Conservation (phyloP, 2,797 vertebrate genomes). For the Potorous gilbertii region DNA sequence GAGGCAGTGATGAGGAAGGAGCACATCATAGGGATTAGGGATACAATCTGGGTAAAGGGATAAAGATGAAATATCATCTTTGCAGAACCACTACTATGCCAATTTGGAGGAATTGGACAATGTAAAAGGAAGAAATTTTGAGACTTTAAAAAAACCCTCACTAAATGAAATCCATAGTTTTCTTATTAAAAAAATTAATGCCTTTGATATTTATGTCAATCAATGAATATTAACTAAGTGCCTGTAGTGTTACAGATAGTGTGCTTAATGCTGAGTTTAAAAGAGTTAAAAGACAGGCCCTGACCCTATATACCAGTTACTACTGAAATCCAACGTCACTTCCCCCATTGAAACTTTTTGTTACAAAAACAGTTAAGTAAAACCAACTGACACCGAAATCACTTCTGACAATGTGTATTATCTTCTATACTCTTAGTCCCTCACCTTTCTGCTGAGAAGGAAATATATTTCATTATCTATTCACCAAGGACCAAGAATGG, state of each 20-base stretch:
- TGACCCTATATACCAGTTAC: no score
- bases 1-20: background rate
- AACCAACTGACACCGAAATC: background rate
- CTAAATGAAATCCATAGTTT: background rate
- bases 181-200: background rate
- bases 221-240: no score
- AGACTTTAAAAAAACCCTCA: background rate
- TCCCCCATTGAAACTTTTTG: background rate
- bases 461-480: background rate
- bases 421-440: background rate
- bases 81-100: background rate
- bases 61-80: background rate
- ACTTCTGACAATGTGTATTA: background rate
- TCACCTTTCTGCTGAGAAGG: background rate
- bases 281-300: no score
- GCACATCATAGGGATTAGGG: background rate
- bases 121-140: background rate
- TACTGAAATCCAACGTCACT: background rate
- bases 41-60: background rate
- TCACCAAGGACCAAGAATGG: background rate
- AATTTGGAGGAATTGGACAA: background rate
- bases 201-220: no score
- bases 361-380: background rate
- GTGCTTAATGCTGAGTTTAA: no score
- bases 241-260: no score